Evolutionary conservation across 2,888 invertebrate genomes (phyloP).

Genomic region (Gymnoscelis rufifasciata): DNA sequence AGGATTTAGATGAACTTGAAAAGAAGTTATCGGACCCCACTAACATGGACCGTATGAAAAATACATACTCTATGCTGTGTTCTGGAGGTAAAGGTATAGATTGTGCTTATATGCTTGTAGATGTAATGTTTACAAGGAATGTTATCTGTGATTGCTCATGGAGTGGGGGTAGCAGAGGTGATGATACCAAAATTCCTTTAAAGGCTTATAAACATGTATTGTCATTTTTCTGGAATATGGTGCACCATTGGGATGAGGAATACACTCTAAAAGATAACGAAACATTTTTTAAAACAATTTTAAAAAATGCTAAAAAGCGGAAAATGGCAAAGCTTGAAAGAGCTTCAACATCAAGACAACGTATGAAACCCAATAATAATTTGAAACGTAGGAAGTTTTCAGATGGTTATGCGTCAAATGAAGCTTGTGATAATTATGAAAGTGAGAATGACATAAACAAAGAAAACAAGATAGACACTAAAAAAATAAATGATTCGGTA

Average conservation of each 20-base stretch:
- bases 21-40: not conserved
- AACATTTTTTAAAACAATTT: not conserved
- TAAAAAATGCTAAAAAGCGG: not conserved
- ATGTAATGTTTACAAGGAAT: not conserved
- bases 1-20: not conserved
- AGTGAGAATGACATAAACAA: no score
- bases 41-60: not conserved
- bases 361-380: no score
- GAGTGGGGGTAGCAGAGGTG: not conserved
- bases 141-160: not conserved
- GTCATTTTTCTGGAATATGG: not conserved
- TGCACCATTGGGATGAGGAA: not conserved
- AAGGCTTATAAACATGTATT: no score
- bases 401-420: no score
- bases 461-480: no score
- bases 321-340: not conserved
- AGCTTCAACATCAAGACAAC: no score
- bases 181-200: not conserved
- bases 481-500: no score
- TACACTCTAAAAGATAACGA: not conserved
- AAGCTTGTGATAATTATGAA: no score
- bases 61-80: not conserved
- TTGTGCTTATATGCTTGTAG: not conserved
- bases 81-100: not conserved
- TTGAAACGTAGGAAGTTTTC: no score